phyloP scores from a whole-genome alignment of 2,113 vertebrate genomes.

The Hyaena hyaena region DNA sequence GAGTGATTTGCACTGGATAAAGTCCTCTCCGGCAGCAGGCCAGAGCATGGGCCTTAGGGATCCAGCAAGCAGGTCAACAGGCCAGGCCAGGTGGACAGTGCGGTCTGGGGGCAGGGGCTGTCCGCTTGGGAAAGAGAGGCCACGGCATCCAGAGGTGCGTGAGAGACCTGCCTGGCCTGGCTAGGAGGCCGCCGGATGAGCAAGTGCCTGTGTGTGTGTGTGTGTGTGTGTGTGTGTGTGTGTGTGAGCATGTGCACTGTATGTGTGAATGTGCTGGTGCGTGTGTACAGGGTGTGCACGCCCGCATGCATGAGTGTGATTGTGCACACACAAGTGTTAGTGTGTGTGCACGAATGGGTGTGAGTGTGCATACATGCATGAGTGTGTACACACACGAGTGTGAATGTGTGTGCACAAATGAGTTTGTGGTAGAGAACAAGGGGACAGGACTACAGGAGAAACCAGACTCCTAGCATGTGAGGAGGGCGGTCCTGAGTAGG shows the following conservation, averaged over 20 bases:
- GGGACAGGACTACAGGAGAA: background rate
- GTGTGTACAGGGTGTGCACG: no score
- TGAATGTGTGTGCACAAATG: background rate
- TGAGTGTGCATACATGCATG: no score
- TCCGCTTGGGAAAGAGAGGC: background rate
- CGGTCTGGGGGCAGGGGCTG: fast-evolving
- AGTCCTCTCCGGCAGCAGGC: background rate
- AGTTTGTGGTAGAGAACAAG: background rate
- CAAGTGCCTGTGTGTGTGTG: background rate
- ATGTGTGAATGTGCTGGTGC: no score
- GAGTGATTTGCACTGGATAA: background rate
- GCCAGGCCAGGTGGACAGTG: background rate
- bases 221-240: no score
- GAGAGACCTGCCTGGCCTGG: background rate
- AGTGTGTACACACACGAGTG: background rate
- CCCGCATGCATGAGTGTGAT: background rate
- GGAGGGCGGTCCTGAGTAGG: background rate
- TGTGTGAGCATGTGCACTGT: background rate
- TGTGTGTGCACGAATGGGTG: background rate
- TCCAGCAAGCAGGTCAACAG: fast-evolving
- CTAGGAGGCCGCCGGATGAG: background rate
- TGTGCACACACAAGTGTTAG: no score
- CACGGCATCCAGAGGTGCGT: background rate
- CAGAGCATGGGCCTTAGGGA: background rate
- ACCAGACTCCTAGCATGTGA: background rate